phyloP scores from a whole-genome alignment of 2,888 invertebrate species.

The Apantesis nais region DNA sequence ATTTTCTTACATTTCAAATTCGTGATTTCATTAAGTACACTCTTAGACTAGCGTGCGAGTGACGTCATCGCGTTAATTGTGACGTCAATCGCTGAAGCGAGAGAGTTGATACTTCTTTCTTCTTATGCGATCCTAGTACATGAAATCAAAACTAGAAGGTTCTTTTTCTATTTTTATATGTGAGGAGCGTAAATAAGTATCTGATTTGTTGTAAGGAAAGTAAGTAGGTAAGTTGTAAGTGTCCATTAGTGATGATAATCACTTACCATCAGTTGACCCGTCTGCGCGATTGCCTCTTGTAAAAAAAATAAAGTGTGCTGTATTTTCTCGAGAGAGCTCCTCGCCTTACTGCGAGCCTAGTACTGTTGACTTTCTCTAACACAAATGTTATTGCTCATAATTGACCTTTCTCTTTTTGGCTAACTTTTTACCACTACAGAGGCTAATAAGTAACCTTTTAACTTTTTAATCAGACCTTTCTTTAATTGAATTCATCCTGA shows the following conservation, averaged over 20 bases:
- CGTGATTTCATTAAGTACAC: slow-evolving; percentile 21
- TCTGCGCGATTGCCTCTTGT: not conserved
- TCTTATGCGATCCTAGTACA: not conserved
- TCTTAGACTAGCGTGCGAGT: not conserved
- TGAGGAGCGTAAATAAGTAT: not conserved
- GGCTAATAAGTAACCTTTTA: not conserved
- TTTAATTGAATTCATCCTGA: too few species aligned
- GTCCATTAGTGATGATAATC: too few species aligned
- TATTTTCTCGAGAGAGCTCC: not conserved
- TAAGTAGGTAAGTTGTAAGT: not conserved
- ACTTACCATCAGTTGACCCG: too few species aligned
- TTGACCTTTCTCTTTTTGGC: not conserved
- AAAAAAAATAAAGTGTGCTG: not conserved
- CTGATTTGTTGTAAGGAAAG: not conserved
- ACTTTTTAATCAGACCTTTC: not conserved
- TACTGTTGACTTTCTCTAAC: not conserved
- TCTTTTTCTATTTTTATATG: not conserved
- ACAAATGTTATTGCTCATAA: not conserved
- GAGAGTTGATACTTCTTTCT: not conserved
- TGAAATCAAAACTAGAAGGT: not conserved
- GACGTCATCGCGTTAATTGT: not conserved
- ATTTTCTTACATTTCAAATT: slow-evolving; percentile 38
- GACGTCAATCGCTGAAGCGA: not conserved
- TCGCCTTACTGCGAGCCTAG: not conserved
- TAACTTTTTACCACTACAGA: not conserved